A percentile compares a stretch with the other conserved stretches of the same genome.
phyloP scores from a whole-genome alignment of 1,140 invertebrate species.

The Carcinoscorpius rotundicauda region DNA sequence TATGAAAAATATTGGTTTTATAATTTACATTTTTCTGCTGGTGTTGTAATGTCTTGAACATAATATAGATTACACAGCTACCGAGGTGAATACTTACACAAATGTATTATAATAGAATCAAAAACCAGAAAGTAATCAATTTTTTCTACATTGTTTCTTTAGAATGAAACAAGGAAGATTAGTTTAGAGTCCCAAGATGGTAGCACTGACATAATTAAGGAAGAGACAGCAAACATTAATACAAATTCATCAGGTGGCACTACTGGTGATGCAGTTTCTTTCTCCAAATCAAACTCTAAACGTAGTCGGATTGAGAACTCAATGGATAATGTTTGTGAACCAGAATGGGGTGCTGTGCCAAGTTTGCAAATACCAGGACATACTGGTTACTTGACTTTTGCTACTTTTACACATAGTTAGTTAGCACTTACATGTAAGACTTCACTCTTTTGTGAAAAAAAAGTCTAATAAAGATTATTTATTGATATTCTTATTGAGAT shows the following conservation, averaged over 20 bases:
- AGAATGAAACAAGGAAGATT: too few relatives aligned
- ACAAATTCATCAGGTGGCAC: not conserved
- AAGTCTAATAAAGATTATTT: too few relatives aligned
- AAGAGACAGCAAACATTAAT: not conserved
- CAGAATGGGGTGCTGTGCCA: slow-evolving; percentile 52
- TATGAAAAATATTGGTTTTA: slow-evolving; percentile 6
- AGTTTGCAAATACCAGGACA: slow-evolving; percentile 65
- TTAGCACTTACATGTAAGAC: too few relatives aligned
- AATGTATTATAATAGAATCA: too few relatives aligned
- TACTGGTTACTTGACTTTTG: slow-evolving; percentile 88
- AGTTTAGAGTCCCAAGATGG: not conserved
- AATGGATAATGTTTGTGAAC: slow-evolving; percentile 15
- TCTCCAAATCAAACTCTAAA: too few relatives aligned
- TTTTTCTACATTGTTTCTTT: too few relatives aligned
- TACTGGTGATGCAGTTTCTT: too few relatives aligned
- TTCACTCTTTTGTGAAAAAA: too few relatives aligned
- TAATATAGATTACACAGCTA: not conserved
- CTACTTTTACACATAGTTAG: slow-evolving; percentile 42
- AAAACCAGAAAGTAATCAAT: too few relatives aligned
- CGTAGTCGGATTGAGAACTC: not conserved
- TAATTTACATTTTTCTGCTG: slow-evolving; percentile 8
- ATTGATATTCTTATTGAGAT: too few relatives aligned
- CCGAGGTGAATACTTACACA: not conserved
- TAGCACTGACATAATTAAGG: not conserved
- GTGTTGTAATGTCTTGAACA: slow-evolving; percentile 1